Evolutionary conservation across 1,140 invertebrate genomes (phyloP).

Genomic region (Heliconius hermathena): DNA sequence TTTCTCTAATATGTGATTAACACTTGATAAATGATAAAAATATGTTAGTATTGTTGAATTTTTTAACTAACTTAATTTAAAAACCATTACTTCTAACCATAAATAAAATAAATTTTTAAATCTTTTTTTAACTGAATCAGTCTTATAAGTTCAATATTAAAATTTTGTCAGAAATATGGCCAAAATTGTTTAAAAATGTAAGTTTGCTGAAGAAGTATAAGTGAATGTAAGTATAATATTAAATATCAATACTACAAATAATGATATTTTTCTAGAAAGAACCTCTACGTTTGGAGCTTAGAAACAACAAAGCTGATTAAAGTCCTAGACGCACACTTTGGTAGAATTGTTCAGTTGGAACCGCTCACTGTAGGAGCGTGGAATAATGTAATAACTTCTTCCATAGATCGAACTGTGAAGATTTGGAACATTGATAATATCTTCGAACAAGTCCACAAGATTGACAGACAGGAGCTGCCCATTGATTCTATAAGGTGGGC

Average conservation of each 20-base stretch:
- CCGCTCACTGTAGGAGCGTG: conserved; percentile 93
- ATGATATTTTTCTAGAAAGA: conserved; percentile 86
- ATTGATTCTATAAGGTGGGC: conserved; percentile 93
- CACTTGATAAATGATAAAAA: no score
- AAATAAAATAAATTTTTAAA: no score
- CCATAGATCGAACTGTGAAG: conserved; percentile 98
- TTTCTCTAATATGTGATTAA: background rate
- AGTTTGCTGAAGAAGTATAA: no score
- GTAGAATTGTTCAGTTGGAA: conserved; percentile 95
- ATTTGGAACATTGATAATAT: conserved; percentile 99
- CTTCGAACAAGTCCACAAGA: conserved; percentile 97
- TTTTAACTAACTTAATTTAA: no score
- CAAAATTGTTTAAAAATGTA: no score
- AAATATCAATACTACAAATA: background rate
- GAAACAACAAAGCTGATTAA: conserved; percentile 91
- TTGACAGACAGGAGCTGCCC: conserved; percentile 97
- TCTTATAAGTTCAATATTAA: no score
- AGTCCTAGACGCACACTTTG: conserved; percentile 97
- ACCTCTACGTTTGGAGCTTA: conserved; percentile 96
- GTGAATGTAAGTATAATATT: background rate
- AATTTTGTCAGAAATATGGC: no score
- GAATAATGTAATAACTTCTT: conserved; percentile 98
- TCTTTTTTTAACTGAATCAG: no score
- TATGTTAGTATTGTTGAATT: no score
- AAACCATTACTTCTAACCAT: no score